These are phyloP conservation scores for Nomada fabriciana DNA, from an alignment of 2,888 invertebrate species.

Conservation along the genomic window DNA sequence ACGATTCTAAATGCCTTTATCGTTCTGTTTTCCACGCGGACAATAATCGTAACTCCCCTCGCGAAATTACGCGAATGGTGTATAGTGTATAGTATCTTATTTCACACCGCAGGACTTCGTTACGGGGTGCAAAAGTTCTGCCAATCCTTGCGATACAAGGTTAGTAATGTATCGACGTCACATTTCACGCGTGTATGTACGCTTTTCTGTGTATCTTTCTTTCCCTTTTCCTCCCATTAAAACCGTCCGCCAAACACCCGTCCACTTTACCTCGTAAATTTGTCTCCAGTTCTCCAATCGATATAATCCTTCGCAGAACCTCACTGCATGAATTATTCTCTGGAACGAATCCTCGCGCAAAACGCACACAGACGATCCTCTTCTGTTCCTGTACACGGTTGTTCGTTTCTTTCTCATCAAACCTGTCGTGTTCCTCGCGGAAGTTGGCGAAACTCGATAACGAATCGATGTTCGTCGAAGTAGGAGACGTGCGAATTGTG, in stretches of 20 bases:
- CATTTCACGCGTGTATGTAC: too few relatives aligned
- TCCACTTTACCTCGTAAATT: slow-evolving; percentile 3
- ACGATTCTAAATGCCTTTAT: slow-evolving; percentile 61
- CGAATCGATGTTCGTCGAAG: background rate
- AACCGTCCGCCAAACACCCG: too few relatives aligned
- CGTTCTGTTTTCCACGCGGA: slow-evolving; percentile 28
- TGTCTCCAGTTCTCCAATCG: background rate
- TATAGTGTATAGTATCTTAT: background rate
- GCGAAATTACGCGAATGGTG: slow-evolving; percentile 4
- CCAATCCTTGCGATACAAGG: background rate
- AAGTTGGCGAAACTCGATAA: background rate
- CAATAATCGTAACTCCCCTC: slow-evolving; percentile 44
- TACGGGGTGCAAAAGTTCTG: background rate
- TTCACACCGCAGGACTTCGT: background rate
- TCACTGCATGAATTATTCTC: background rate
- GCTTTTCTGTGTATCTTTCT: background rate
- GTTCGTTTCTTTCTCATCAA: background rate
- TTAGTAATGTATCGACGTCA: background rate
- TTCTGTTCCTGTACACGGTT: slow-evolving; percentile 37
- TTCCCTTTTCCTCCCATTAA: background rate
- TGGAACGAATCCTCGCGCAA: slow-evolving; percentile 16
- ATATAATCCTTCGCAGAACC: background rate
- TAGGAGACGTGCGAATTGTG: slow-evolving; percentile 10
- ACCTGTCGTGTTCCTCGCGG: background rate
- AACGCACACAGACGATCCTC: slow-evolving; percentile 9